A percentile compares a stretch with the other conserved stretches of the same genome.
These are phyloP conservation scores for Nebria ingens DNA, from an alignment of 1,140 invertebrate genomes.

Conservation along the genomic window DNA sequence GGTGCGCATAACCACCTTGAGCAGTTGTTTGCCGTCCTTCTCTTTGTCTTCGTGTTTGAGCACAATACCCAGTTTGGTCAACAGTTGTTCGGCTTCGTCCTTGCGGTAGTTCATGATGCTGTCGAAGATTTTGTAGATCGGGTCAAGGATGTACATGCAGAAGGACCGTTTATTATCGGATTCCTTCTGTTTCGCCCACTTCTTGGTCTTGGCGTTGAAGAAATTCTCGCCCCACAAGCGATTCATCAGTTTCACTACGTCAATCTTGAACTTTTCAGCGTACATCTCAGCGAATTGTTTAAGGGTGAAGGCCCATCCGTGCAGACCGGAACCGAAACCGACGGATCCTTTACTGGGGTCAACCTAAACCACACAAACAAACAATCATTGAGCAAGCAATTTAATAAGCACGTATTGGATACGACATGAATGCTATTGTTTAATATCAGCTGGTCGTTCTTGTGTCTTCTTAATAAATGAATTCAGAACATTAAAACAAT, in stretches of 20 bases:
- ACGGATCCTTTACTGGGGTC: constrained; percentile 97
- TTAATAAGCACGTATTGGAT: too few species aligned
- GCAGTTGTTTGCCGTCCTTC: constrained; percentile 82
- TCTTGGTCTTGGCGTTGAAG: constrained; percentile 95
- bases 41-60: constrained; percentile 93
- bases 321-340: constrained; percentile 97
- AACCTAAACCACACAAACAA: constrained; percentile 44
- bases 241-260: constrained; percentile 96
- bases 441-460: too few species aligned
- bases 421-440: too few species aligned
- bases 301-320: constrained; percentile 99
- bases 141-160: constrained; percentile 96
- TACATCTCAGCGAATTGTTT: constrained; percentile 99
- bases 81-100: constrained; percentile 77
- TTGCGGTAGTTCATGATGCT: constrained; percentile 98
- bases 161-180: constrained; percentile 91
- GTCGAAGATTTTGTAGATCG: constrained; percentile 98
- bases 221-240: constrained; percentile 96
- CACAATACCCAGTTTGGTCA: constrained; percentile 86
- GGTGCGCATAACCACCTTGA: constrained; percentile 95
- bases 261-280: constrained; percentile 96
- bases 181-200: constrained; percentile 90
- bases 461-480: too few species aligned
- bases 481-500: too few species aligned
- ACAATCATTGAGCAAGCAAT: too few species aligned